Evolutionary conservation across 2,797 vertebrate species (phyloP).

Genomic region (Pipistrellus kuhlii): DNA sequence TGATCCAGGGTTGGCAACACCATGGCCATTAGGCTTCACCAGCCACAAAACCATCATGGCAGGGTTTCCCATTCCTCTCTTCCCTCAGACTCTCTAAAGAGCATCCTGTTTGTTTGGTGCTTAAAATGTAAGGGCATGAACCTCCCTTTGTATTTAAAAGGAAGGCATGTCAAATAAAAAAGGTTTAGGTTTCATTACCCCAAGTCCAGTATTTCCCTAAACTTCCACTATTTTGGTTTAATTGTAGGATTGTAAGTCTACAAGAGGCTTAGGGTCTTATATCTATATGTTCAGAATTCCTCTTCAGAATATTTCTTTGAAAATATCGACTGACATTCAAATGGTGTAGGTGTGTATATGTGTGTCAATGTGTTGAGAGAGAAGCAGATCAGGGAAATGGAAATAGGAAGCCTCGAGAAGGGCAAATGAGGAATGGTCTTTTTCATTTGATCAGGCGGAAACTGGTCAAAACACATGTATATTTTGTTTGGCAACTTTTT

Average conservation of each 20-base stretch:
- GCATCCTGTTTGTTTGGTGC: neutral
- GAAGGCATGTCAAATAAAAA: neutral
- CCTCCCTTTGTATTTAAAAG: conserved; percentile 35
- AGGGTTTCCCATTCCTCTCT: neutral
- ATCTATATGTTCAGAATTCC: neutral
- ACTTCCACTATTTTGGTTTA: neutral
- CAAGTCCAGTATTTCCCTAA: neutral
- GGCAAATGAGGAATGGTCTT: neutral
- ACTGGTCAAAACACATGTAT: neutral
- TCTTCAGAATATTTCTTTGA: neutral
- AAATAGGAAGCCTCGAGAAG: neutral
- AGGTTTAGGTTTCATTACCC: conserved; percentile 2
- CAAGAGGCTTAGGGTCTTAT: neutral
- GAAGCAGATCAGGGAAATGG: neutral
- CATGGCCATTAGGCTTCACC: neutral
- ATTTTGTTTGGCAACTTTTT: conserved; percentile 27
- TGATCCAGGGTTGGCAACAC: neutral
- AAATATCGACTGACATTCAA: neutral
- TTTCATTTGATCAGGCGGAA: neutral
- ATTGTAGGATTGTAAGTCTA: neutral
- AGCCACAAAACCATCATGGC: neutral
- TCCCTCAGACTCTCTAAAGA: neutral
- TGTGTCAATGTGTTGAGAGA: neutral
- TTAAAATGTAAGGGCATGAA: neutral
- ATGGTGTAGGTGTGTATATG: rapidly evolving